Evolutionary conservation across 1,140 invertebrate genomes (phyloP).

Genomic region (Elysia chlorotica): DNA sequence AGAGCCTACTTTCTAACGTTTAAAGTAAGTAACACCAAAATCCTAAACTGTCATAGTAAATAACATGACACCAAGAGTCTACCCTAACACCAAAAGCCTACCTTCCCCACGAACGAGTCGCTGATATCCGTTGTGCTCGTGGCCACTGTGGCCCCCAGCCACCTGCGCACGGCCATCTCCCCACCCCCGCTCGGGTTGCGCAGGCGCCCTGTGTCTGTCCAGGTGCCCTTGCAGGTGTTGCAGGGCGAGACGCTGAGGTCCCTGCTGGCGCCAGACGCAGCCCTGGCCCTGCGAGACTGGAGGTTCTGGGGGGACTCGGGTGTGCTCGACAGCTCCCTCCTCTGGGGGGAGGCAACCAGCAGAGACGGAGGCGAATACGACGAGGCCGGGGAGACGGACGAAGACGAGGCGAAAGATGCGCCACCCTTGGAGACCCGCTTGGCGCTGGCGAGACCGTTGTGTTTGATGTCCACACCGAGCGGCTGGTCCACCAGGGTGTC

Average conservation of each 20-base stretch:
- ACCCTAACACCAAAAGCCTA: too few relatives aligned
- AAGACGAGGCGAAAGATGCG: background rate
- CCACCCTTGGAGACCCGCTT: too few relatives aligned
- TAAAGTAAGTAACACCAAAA: too few relatives aligned
- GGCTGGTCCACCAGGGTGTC: too few relatives aligned
- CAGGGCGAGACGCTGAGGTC: conserved; percentile 16
- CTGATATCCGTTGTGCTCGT: conserved; percentile 61
- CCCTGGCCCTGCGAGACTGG: background rate
- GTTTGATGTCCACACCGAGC: too few relatives aligned
- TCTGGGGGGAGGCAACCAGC: background rate
- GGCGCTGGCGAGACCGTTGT: too few relatives aligned
- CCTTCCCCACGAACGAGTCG: conserved; percentile 46
- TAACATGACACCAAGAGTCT: too few relatives aligned
- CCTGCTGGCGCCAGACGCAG: conserved; percentile 15
- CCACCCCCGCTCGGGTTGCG: background rate
- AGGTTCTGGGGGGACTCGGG: too few relatives aligned
- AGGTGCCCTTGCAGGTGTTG: background rate
- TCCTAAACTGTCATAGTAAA: too few relatives aligned
- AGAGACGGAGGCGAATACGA: background rate
- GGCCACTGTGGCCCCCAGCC: conserved; percentile 42
- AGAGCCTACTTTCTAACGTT: too few relatives aligned
- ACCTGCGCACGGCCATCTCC: background rate
- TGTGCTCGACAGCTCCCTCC: too few relatives aligned
- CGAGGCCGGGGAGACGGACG: background rate
- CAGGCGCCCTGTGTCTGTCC: conserved; percentile 5